phyloP scores from a whole-genome alignment of 2,113 vertebrate genomes.

The Psophia crepitans region DNA sequence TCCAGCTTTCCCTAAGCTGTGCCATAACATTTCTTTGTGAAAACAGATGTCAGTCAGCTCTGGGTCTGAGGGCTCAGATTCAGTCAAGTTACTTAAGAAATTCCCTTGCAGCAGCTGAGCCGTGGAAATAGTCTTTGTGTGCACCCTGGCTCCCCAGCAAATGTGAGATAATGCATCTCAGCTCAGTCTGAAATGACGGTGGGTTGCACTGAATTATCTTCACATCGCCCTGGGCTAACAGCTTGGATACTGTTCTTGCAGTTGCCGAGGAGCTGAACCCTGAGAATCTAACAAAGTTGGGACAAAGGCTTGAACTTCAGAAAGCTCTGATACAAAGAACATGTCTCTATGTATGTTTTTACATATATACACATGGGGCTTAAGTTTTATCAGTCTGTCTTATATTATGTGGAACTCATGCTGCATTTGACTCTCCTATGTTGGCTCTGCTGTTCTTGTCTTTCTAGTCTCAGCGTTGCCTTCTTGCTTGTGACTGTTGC shows the following conservation, averaged over 20 bases:
- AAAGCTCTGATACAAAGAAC: background rate
- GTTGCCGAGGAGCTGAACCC: background rate
- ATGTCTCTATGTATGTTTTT: background rate
- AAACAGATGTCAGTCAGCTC: fast-evolving
- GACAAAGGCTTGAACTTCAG: background rate
- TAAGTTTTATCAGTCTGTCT: background rate
- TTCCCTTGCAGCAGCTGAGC: background rate
- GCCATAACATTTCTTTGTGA: background rate
- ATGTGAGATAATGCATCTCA: background rate
- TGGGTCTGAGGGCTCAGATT: background rate
- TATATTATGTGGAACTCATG: background rate
- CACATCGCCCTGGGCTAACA: background rate
- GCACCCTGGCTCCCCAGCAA: background rate
- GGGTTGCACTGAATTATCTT: background rate
- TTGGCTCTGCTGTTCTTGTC: background rate
- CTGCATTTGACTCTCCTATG: background rate
- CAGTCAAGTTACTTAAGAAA: background rate
- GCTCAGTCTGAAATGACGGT: background rate
- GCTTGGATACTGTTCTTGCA: background rate
- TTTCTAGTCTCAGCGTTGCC: background rate
- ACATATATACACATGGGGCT: background rate
- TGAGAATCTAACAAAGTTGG: background rate
- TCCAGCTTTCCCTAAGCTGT: background rate
- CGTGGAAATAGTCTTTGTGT: background rate
- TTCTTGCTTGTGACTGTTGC: background rate